These are phyloP conservation scores for Procambarus virginalis DNA, from an alignment of 1,140 invertebrate genomes.

Conservation along the genomic window DNA sequence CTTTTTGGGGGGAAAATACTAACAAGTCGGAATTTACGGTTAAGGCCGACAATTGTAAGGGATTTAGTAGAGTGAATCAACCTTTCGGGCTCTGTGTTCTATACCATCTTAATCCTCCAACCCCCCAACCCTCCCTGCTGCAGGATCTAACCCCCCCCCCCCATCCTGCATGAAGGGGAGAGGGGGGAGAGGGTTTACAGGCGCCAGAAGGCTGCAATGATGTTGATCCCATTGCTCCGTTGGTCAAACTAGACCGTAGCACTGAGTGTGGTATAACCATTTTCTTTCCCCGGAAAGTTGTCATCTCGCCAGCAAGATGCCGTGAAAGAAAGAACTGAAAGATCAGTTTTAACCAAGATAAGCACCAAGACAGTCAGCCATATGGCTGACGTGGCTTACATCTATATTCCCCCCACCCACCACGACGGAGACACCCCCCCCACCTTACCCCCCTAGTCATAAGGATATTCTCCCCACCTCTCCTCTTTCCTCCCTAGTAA, in stretches of 20 bases:
- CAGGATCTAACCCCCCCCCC: background rate
- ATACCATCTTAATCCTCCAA: background rate
- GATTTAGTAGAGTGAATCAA: background rate
- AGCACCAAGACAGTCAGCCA: background rate
- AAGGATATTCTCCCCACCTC: too few relatives aligned
- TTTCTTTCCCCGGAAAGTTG: background rate
- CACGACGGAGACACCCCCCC: too few relatives aligned
- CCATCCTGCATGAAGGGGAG: too few relatives aligned
- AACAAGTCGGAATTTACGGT: background rate
- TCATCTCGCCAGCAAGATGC: background rate
- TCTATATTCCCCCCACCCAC: background rate
- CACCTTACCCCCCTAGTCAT: too few relatives aligned
- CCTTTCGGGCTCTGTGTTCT: background rate
- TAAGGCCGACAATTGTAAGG: background rate
- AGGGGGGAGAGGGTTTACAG: too few relatives aligned
- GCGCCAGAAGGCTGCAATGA: background rate
- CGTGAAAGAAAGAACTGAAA: background rate
- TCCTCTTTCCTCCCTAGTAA: too few relatives aligned
- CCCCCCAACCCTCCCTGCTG: background rate
- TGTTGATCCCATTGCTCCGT: background rate
- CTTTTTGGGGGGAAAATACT: slow-evolving; percentile 1
- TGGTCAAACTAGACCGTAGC: background rate
- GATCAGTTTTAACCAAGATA: background rate
- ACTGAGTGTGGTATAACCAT: background rate
- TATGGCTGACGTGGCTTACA: background rate